Percentiles rank a stretch among this genome's conserved stretches.
Evolutionary conservation across 2,888 invertebrate genomes (phyloP).

Genomic region (Amaurobius ferox): DNA sequence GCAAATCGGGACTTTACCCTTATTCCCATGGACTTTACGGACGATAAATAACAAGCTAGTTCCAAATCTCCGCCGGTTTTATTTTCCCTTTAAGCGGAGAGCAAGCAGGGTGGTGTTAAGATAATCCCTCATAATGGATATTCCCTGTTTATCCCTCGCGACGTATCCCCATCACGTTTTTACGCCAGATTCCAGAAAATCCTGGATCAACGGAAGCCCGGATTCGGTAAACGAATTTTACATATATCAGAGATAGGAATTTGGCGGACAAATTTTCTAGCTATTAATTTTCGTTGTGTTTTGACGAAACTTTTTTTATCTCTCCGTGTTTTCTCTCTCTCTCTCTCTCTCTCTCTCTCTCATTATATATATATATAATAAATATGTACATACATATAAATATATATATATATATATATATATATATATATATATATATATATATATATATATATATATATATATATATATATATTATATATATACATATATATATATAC

Average conservation of each 20-base stretch:
- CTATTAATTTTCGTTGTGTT: background rate
- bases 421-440: no score
- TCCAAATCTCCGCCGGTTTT: background rate
- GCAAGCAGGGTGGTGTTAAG: background rate
- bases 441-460: no score
- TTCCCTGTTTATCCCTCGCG: background rate
- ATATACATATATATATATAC: no score
- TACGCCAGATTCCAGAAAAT: slow-evolving; percentile 1
- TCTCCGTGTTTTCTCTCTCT: no score
- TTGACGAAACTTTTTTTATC: no score
- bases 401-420: no score
- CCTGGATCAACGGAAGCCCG: background rate
- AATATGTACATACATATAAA: no score
- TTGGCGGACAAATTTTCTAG: background rate
- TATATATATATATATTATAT: no score
- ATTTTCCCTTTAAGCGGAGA: background rate
- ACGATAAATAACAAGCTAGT: background rate
- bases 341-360: no score
- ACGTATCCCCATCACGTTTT: background rate
- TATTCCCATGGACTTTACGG: background rate
- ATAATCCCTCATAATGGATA: slow-evolving; percentile 5
- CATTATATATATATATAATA: no score
- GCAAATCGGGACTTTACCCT: no score
- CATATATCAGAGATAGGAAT: background rate
- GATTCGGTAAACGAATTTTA: background rate